A percentile compares a stretch with the other conserved stretches of the same genome.
These are phyloP conservation scores for Oncorhynchus tshawytscha DNA, from an alignment of 2,113 vertebrate genomes.

Conservation along the genomic window DNA sequence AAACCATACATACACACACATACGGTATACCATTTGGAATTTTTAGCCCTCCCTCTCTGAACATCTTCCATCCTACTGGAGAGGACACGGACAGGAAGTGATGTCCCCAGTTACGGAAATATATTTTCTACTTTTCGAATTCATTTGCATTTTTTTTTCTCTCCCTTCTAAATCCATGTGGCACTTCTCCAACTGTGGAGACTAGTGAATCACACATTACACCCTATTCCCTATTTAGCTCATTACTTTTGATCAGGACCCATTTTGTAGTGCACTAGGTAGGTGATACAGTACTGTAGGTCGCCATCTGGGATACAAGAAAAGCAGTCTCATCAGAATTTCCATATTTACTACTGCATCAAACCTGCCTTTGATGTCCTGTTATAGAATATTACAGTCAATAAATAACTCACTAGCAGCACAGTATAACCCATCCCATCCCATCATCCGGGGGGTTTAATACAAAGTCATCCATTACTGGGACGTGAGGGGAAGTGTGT, in stretches of 20 bases:
- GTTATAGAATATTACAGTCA: constrained; percentile 4
- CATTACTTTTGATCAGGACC: too few species aligned
- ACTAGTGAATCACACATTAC: too few species aligned
- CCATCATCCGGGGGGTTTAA: constrained; percentile 18
- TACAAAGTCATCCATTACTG: constrained; percentile 38
- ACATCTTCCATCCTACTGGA: background rate
- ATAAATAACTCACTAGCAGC: constrained; percentile 45
- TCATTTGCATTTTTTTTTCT: background rate
- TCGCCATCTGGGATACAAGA: too few species aligned
- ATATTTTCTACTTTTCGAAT: background rate
- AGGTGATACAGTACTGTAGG: too few species aligned
- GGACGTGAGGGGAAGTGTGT: background rate
- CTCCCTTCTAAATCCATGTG: background rate
- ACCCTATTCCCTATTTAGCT: too few species aligned
- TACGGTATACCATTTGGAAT: background rate
- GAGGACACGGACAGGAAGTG: background rate
- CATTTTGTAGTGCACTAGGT: too few species aligned
- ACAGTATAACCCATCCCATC: constrained; percentile 17
- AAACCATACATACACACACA: background rate
- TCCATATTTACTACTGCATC: constrained; percentile 23
- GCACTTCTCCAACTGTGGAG: background rate
- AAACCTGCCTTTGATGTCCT: constrained; percentile 16
- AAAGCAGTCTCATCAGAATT: constrained; percentile 27
- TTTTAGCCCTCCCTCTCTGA: background rate
- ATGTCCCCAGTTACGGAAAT: background rate